Percentiles rank a stretch among this genome's conserved stretches.
phyloP scores from a whole-genome alignment of 2,113 vertebrate species.

The Epinephelus cyanopodus region DNA sequence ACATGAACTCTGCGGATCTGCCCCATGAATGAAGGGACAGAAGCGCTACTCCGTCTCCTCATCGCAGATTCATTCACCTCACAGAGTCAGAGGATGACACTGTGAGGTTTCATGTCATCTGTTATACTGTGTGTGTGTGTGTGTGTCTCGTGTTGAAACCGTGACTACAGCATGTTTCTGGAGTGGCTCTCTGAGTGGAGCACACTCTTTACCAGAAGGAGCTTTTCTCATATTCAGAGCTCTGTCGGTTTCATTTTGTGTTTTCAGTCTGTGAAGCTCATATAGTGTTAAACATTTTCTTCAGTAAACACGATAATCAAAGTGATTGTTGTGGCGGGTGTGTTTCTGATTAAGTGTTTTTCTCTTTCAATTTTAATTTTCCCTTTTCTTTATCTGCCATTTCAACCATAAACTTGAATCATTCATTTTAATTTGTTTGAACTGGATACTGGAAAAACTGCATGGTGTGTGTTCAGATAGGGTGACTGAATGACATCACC shows the following conservation, averaged over 20 bases:
- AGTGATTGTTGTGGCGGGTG: neutral
- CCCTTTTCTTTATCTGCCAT: conserved; percentile 8
- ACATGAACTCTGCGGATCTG: conserved; percentile 40
- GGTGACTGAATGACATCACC: conserved; percentile 34
- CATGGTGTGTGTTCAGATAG: neutral
- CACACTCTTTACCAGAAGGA: neutral
- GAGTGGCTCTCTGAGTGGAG: conserved; percentile 19
- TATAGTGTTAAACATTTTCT: neutral
- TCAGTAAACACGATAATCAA: conserved; percentile 10
- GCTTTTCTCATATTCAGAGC: conserved; percentile 24
- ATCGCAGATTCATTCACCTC: conserved; percentile 32
- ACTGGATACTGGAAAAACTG: neutral
- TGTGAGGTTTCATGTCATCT: conserved; percentile 42
- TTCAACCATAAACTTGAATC: neutral
- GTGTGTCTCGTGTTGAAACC: conserved; percentile 14
- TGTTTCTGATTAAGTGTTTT: neutral
- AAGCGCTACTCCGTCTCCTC: conserved; percentile 33
- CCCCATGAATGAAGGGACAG: conserved; percentile 45
- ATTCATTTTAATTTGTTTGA: neutral
- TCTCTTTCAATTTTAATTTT: neutral
- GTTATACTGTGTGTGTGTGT: neutral
- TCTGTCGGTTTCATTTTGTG: neutral
- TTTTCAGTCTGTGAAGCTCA: neutral
- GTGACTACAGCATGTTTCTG: conserved; percentile 33
- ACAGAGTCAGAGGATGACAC: conserved; percentile 34